A percentile compares a stretch with the other conserved stretches of the same genome.
Evolutionary conservation across 1,140 invertebrate species (phyloP).

Genomic region (Archegozetes longisetosus): DNA sequence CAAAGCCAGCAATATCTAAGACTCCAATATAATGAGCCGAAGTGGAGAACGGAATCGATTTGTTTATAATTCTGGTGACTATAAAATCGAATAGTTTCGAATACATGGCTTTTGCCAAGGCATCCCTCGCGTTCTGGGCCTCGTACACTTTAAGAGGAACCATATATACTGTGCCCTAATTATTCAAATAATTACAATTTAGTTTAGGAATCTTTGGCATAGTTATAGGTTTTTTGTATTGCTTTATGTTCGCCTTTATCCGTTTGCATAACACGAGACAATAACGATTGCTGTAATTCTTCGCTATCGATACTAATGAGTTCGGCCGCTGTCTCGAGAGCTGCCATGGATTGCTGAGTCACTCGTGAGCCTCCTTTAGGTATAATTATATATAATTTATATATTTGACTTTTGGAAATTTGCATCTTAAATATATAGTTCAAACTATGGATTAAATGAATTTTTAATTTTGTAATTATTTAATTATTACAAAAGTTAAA

Average conservation of each 20-base stretch:
- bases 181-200: slow-evolving; percentile 39
- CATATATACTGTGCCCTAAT: slow-evolving; percentile 37
- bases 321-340: slow-evolving; percentile 49
- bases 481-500: too few species aligned
- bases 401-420: too few species aligned
- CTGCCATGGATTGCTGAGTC: slow-evolving; percentile 38
- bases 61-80: slow-evolving; percentile 76
- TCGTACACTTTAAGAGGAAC: slow-evolving; percentile 88
- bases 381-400: too few species aligned
- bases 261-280: slow-evolving; percentile 86
- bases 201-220: too few species aligned
- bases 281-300: slow-evolving; percentile 66
- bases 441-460: too few species aligned
- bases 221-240: too few species aligned
- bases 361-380: slow-evolving; percentile 53
- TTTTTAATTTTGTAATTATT: too few species aligned
- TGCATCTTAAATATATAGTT: too few species aligned
- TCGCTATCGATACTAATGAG: slow-evolving; percentile 65
- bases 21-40: slow-evolving; percentile 84
- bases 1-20: slow-evolving; percentile 94
- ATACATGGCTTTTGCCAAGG: slow-evolving; percentile 88
- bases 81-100: slow-evolving; percentile 90
- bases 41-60: slow-evolving; percentile 66
- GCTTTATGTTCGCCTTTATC: slow-evolving; percentile 80
- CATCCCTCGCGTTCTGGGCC: slow-evolving; percentile 80